These are phyloP conservation scores for Homarus americanus DNA, from an alignment of 1,140 invertebrate genomes.

Conservation along the genomic window DNA sequence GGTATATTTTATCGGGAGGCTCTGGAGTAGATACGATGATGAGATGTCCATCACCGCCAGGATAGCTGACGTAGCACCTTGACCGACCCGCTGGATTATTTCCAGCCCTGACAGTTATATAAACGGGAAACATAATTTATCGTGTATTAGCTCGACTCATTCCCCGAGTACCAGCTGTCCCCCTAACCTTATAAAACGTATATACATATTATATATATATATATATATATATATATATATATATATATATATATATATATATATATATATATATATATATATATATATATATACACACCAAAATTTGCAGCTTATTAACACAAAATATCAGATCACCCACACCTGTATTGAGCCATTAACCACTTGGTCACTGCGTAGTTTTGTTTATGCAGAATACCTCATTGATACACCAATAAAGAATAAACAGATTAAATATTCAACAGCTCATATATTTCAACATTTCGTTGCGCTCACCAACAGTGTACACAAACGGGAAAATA, in stretches of 20 bases:
- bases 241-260: slow-evolving; percentile 35
- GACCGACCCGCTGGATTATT: background rate
- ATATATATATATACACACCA: background rate
- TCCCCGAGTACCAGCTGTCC: background rate
- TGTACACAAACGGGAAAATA: too few species aligned
- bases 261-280: slow-evolving; percentile 7
- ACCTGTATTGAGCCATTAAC: too few species aligned
- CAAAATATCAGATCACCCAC: too few species aligned
- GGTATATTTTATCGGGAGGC: background rate
- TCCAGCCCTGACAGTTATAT: background rate
- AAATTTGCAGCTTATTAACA: too few species aligned
- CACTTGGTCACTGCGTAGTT: too few species aligned
- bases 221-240: slow-evolving; percentile 11
- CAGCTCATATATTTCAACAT: too few species aligned
- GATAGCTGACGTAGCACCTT: background rate
- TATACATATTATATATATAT: background rate
- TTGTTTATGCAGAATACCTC: too few species aligned
- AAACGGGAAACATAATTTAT: background rate
- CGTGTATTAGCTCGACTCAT: background rate
- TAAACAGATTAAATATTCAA: too few species aligned
- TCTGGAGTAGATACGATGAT: background rate
- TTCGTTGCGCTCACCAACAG: too few species aligned
- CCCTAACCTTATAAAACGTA: too few species aligned
- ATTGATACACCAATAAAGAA: too few species aligned
- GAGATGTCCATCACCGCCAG: background rate